Evolutionary conservation across 2,888 invertebrate species (phyloP), one percentile per base, ranked within the genome.

Genomic region (Tipula unca): DNA sequence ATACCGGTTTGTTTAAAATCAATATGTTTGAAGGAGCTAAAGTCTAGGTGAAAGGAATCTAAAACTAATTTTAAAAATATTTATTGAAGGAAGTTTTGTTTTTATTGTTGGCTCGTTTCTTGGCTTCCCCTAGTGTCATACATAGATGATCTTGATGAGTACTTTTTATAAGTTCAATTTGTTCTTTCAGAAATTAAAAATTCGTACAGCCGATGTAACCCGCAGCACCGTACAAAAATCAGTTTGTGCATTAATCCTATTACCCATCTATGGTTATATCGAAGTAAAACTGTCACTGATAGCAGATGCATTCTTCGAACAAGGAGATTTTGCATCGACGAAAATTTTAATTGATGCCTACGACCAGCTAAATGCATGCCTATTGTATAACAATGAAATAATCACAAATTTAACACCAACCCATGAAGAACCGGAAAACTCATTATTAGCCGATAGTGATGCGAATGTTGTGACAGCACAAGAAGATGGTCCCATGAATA

Each of bases 141-240:
- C n/a, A n/a, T n/a, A n/a, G n/a, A n/a, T n/a, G n/a, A n/a, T n/a
- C n/a, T n/a, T n/a, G n/a, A n/a, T n/a, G n/a, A n/a, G n/a, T n/a
- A n/a, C n/a, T n/a, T n/a, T n/a, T 32, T 32, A 6, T 6, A 32
- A 1, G 6, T 32, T 32, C 32, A 32, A 48, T 48, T 48, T 54
- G 25, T 36, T 69, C 85, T 91, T 92, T 29, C 90, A 98, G 97
- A 96, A 97, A 93, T 92, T 99, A 54, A 94, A 96, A 89, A 96
- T 97, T 89, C 95, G 95, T 88, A 97, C 98, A 1, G 96, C 97
- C 2, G 99, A 99, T 89, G 97, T 99, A 89, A 99, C 99, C 0
- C 93, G 99, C 88, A 98, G 97, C 89, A 98, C 98, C 3, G 98
- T 99, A 17, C 99, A 99, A 92, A 99, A 99, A 91, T 97, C 98